Evolutionary conservation across 64 coral and sea anemone genomes (phyloP), one percentile per base, ranked within the genome.

Genomic region (Orbicella faveolata): DNA sequence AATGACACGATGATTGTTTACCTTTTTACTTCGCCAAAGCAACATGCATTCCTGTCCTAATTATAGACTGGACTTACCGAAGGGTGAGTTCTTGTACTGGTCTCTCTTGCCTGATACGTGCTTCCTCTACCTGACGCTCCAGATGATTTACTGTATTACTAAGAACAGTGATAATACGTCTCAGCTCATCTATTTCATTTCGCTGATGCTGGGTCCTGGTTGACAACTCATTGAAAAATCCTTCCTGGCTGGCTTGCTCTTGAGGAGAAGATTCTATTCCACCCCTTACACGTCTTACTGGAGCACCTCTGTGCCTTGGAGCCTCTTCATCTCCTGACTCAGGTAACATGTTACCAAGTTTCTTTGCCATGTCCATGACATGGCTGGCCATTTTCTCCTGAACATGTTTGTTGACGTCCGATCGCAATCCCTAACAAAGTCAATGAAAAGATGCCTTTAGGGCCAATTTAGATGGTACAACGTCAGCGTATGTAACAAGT

Each of bases 161-260:
- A 13, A 52, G 2, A 14, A 8, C 35, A 23, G 0, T 52, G 12
- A 84, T 35, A 21, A 15, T 66, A 2, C 1, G 64, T 4, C 82
- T 70, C 37, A 84, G 0, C 13, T 72, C 82, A 70, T 84, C 82
- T 7, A 73, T 33, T 36, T 84, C 82, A 0, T 0, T 11, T 6
- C 36, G 63, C 63, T 84, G 82, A 15, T 48, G 19, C 19, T 70
- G 44, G 39, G 63, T 69, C 63, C 41, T 37, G 41, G 36, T 70
- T 84, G 64, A 66, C 64, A 84, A 53, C 0, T 84, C 39, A 52
- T 11, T 3, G 2, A 84, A 5, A 51, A 44, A 52, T 36, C n/a
- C 82, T 21, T 84, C 82, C 19, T 84, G 82, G 36, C 62, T 66
- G 9, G 63, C 82, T 36, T 84, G 82, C 21, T 84, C 82, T 52